Base-by-base conservation (phyloP, 1,140 invertebrate genomes). In the Plectrocnemia conspersa region DNA sequence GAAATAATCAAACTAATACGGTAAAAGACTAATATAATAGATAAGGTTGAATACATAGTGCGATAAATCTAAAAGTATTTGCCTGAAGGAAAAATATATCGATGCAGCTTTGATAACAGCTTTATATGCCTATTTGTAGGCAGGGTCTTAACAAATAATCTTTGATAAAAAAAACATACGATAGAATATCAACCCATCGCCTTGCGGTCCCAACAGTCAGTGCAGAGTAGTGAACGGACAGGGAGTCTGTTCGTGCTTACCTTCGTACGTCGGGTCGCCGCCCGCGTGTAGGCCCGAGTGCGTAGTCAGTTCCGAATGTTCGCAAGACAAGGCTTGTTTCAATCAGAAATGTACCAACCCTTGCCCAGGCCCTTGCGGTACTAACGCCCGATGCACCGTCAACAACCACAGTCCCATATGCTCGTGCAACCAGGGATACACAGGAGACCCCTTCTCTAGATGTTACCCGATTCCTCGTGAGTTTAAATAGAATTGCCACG, bases 391-490 rank as follows among this genome's bases (percentile, higher is more conserved):
- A 16, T 87, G 84, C 59, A 74, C 72, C 36, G 80, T 84, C 2
- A 68, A 82, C 9, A 82, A 83, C 65, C 83, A 86, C 66, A 69
- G 78, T 32, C 79, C 82, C 5, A 75, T 80, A 56, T 85, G 83
- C 58, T 74, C 68, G 32, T 84, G 81, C 63, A 56, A 56, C 36
- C 49, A 48, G 11, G 58, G 58, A 33, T 86, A 82, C 63, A 80
- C 79, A 27, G 88, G 87, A 29, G 84, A 89, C 72, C 82, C 88
- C 7, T 79, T 77, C 58, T 70, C 76, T 29, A 73, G 77, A 52
- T 89, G 87, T 65, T 67, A 68, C 54, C 66, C 58, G 61, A 75
- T 74, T 56, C 66, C 63, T 41, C 58, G 58, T 60, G 54, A 60
- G 52, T 54, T 15, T 21, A 27, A 18, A 47, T 27, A 3, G 16